Evolutionary conservation across 1,140 invertebrate genomes (phyloP).

Genomic region (Carcinoscorpius rotundicauda): DNA sequence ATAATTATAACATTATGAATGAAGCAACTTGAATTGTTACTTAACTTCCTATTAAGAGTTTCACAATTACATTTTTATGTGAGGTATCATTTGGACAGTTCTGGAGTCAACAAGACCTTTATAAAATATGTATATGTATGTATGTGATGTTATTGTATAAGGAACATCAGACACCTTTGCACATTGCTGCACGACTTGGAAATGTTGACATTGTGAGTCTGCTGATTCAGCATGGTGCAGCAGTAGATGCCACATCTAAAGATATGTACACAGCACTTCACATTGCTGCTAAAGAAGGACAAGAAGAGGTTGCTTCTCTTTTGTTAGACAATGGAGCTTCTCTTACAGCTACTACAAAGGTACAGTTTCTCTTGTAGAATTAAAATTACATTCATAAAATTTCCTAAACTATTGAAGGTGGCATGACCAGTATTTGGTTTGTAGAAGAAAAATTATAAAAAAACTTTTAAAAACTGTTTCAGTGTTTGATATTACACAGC

Average conservation of each 20-base stretch:
- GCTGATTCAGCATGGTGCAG: conserved; percentile 78
- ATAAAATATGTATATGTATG: neutral
- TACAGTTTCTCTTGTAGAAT: conserved; percentile 11
- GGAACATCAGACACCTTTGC: conserved; percentile 88
- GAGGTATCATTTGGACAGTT: neutral
- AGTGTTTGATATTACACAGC: too few species aligned
- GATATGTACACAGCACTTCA: conserved; percentile 97
- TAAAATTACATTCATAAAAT: too few species aligned
- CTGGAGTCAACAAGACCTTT: neutral
- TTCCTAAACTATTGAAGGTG: too few species aligned
- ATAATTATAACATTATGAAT: too few species aligned
- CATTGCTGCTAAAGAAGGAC: conserved; percentile 95
- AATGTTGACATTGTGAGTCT: conserved; percentile 93
- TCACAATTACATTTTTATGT: neutral
- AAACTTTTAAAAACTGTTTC: too few species aligned
- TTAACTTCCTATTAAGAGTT: neutral
- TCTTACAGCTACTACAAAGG: conserved; percentile 78
- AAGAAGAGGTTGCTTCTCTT: conserved; percentile 89
- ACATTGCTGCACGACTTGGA: conserved; percentile 84
- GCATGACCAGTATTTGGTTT: too few species aligned
- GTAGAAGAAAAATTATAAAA: too few species aligned
- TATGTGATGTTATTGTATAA: conserved; percentile 31
- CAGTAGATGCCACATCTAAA: conserved; percentile 78
- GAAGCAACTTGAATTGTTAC: too few species aligned
- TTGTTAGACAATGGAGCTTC: conserved; percentile 92